phyloP scores from a whole-genome alignment of 1,140 invertebrate genomes.

The Drosophila sechellia region DNA sequence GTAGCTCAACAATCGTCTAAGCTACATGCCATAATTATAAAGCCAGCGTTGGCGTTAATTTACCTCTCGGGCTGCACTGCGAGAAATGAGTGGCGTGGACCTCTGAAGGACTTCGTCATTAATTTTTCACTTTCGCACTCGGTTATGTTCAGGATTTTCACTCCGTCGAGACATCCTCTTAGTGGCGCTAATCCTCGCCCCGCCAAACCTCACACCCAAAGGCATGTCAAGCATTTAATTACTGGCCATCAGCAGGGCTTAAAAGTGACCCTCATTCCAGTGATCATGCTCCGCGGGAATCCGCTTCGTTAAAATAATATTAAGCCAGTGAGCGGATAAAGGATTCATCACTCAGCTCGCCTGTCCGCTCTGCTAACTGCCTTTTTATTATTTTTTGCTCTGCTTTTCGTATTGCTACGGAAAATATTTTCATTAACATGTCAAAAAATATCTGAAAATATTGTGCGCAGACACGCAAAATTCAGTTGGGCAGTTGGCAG shows the following conservation, averaged over 20 bases:
- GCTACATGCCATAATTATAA: conserved; percentile 76
- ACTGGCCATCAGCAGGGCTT: conserved; percentile 77
- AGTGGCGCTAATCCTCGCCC: conserved; percentile 54
- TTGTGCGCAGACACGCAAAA: conserved; percentile 75
- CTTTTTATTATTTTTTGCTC: conserved; percentile 22
- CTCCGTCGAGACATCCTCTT: conserved; percentile 23
- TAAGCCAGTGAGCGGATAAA: conserved; percentile 62
- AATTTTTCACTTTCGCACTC: conserved; percentile 31
- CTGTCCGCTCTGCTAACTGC: conserved; percentile 38
- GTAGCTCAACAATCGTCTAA: conserved; percentile 52
- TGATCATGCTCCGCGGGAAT: conserved; percentile 47
- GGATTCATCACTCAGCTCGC: conserved; percentile 57
- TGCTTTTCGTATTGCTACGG: conserved; percentile 54
- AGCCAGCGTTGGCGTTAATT: conserved; percentile 72
- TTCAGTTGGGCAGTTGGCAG: neutral
- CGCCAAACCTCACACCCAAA: conserved; percentile 48
- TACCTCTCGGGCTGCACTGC: conserved; percentile 26
- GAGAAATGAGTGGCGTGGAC: conserved; percentile 3
- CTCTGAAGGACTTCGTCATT: conserved; percentile 25
- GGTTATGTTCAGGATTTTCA: conserved; percentile 11
- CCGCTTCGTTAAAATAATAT: conserved; percentile 80
- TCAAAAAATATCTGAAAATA: conserved; percentile 79
- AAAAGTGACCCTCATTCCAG: conserved; percentile 49
- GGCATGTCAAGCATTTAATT: conserved; percentile 82
- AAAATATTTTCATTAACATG: conserved; percentile 80